Evolutionary conservation across 2,113 vertebrate species (phyloP), one percentile per base, ranked within the genome.

Genomic region (Pogonocichla stellata): DNA sequence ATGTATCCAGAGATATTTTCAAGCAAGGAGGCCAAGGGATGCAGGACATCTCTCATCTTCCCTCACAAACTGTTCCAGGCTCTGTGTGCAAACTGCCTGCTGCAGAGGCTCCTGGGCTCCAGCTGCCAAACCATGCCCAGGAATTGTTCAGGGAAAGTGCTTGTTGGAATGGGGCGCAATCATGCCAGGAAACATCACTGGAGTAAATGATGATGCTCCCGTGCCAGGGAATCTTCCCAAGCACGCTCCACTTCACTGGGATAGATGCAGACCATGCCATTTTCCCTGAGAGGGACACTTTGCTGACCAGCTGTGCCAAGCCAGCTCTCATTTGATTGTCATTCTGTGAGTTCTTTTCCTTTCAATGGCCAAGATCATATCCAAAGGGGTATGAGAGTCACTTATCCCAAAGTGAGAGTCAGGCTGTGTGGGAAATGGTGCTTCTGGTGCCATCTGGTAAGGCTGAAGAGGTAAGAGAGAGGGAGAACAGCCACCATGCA

Each of bases 211-310:
- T 11, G 45, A 28, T 80, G 64, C 9, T 71, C 15, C 47, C 47
- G 33, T 70, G 72, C 80, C 93, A 93, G 36, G 23, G 28, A 86
- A 57, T 86, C 34, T 73, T 93, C 89, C 80, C 89, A 88, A 86
- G 50, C 50, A 33, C 1, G 2, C 17, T 90, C 62, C 65, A 4
- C 48, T 88, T 88, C 77, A 14, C 50, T 34, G 28, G 40, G 23
- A 40, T 11, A 6, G 60, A 57, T 45, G n/a, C 43, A 86, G 57
- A 60, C 33, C 24, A 3, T 71, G 60, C 4, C 15, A n/a, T 43
- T 85, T n/a, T 22, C 31, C 31, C 58, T 38, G 31, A 88, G 31
- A 82, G 45, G 16, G 15, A 50, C 18, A 58, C 12, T 90, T 77
- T 80, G 54, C 50, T 61, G 13, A 57, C 6, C 45, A 69, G 56